Evolutionary conservation across 2,797 vertebrate species (phyloP), one percentile per base, ranked within the genome.

Genomic region (Pangasius krempfi): DNA sequence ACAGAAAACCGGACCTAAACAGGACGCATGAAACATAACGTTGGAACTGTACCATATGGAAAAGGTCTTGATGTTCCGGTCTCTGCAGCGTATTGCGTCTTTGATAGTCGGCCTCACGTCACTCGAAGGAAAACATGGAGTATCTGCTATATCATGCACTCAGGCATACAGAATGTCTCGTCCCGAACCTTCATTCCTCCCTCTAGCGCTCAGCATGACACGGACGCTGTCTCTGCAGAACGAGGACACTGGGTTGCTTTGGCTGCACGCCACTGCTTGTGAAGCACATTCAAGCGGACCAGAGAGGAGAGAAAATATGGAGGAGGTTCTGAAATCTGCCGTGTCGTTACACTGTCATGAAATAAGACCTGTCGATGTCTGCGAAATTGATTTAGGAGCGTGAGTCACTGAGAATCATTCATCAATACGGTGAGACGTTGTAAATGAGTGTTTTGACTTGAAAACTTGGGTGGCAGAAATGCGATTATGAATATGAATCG

Each of bases 231-330:
- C 88, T 91, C 76, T 47, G 82, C 70, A 86, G 60, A 40, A 60
- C 9, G 54, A 68, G 52, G 80, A 79, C 87, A 72, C 87, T 33
- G 62, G 84, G 87, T 86, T 68, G 72, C 79, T 88, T 72, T 95
- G 94, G 93, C 94, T 22, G 72, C 3, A 30, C 62, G 93, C 94
- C 95, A 94, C 86, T 0, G 91, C 94, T 93, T 94, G 93, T 94
- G 94, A 96, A 92, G 94, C 88, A 92, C 92, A 79, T 92, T 80
- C 83, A 89, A 90, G 90, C 52, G 8, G 83, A 89, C 85, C 76
- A 76, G 85, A 60, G 50, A 90, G 92, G 33, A 81, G 64, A 88
- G 9, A 47, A 82, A 84, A 52, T 75, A 85, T 27, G 78, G 88
- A 76, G 58, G 64, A 54, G 30, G 33, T 44, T 30, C 25, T 79